Base-by-base conservation (phyloP, 2,113 vertebrate genomes). In the Corynorhinus townsendii region DNA sequence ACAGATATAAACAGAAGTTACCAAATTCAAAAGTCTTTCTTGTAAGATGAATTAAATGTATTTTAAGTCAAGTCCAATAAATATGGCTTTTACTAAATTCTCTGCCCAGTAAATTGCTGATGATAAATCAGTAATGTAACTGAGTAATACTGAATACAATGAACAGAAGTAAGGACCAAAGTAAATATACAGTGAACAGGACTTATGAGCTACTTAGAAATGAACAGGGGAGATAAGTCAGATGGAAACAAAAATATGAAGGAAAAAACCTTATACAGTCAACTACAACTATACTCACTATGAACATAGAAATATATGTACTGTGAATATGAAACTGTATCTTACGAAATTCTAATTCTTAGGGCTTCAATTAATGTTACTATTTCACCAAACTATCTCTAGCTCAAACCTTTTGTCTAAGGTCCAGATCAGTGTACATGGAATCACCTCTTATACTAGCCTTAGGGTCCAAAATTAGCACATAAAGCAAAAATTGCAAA, bases 81-180 rank as follows among this genome's bases (percentile, higher is more conserved):
- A 84, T 17, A 52, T 54, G n/a, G 30, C 7, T 96, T 96, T 97
- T 89, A 91, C 79, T 94, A 94, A 93, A 69, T 33, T 62, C 47
- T 81, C 12, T 86, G 30, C 68, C 33, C 38, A 91, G 81, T 91
- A 92, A 91, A 72, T 9, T 85, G 33, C 11, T 93, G 30, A 62
- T 89, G 54, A 71, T 66, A 85, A 90, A 90, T 86, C 56, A 89
- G 28, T 75, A 86, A 73, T 54, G 71, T 75, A 81, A 72, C 22
- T 59, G 24, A 76, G 79, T 49, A 71, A 71, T 77, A 92, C 2
- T 95, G 20, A 93, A 40, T 56, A 84, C 22, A 54, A 3, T 84
- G 30, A 79, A 94, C 12, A 24, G 24, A 95, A 94, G n/a, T 62
- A 76, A 87, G 64, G 33, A 91, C 26, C 7, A 77, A 1, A 81